Evolutionary conservation across 1,140 invertebrate genomes (phyloP).

Genomic region (Heliconius congener): DNA sequence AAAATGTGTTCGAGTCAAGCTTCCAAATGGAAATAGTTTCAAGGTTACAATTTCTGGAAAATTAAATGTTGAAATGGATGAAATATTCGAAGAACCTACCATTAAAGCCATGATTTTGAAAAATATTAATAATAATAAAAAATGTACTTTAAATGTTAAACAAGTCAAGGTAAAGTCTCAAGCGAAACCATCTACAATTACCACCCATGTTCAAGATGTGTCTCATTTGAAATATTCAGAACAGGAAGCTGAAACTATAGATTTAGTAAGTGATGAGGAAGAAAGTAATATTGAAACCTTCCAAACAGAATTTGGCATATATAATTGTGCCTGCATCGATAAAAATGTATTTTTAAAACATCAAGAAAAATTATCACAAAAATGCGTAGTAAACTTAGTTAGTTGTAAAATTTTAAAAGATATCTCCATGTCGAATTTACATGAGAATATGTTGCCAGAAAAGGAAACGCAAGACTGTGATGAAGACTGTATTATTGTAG

Average conservation of each 20-base stretch:
- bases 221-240: constrained; percentile 26
- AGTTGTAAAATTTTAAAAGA: not conserved
- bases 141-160: constrained; percentile 64
- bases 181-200: constrained; percentile 30
- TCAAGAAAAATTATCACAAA: constrained; percentile 56
- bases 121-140: constrained; percentile 45
- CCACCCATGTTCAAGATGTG: constrained; percentile 26
- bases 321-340: constrained; percentile 40
- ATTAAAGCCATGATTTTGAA: constrained; percentile 53
- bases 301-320: constrained; percentile 62
- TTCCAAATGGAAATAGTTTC: constrained; percentile 60
- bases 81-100: constrained; percentile 55
- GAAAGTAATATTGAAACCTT: constrained; percentile 45
- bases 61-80: constrained; percentile 50
- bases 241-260: constrained; percentile 53
- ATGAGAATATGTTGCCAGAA: not conserved
- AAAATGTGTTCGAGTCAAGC: constrained; percentile 53
- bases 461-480: not conserved
- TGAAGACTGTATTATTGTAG: constrained; percentile 46
- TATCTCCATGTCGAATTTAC: not conserved
- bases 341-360: constrained; percentile 49
- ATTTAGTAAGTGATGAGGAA: constrained; percentile 72
- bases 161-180: constrained; percentile 42
- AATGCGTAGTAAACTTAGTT: constrained; percentile 50
- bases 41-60: constrained; percentile 64